Percentiles rank a stretch among this genome's conserved stretches.
phyloP scores from a whole-genome alignment of 2,888 invertebrate genomes.

The Anoplius nigerrimus region DNA sequence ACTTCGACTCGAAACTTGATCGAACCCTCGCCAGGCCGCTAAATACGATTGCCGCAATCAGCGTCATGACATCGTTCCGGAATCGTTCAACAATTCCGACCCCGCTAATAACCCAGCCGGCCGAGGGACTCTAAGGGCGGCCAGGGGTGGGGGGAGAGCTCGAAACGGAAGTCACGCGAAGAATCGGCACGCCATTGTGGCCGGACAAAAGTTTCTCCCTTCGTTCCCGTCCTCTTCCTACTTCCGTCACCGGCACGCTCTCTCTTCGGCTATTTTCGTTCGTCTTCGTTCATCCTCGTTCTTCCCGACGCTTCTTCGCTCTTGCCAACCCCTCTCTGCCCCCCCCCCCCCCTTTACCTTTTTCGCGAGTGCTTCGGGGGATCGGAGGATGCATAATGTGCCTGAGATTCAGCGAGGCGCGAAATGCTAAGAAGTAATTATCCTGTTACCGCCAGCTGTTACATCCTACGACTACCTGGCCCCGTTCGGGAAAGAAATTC shows the following conservation, averaged over 20 bases:
- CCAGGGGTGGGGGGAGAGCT: neutral
- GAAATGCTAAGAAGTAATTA: slow-evolving; percentile 60
- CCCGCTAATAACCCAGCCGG: neutral
- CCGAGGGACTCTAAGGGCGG: no score
- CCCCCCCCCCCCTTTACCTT: neutral
- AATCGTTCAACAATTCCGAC: no score
- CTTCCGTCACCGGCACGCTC: neutral
- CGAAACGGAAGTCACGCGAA: neutral
- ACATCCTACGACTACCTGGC: slow-evolving; percentile 40
- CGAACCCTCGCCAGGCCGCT: no score
- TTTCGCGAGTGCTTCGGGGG: slow-evolving; percentile 36
- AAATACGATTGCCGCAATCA: no score
- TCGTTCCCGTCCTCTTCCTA: neutral
- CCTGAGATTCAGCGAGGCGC: slow-evolving; percentile 51
- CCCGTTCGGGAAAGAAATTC: slow-evolving; percentile 34
- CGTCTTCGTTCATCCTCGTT: neutral
- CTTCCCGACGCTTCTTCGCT: neutral
- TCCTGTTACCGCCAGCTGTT: slow-evolving; percentile 55
- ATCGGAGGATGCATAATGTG: slow-evolving; percentile 42
- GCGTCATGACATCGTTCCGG: no score
- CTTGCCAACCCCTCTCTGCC: neutral
- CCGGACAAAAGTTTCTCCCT: slow-evolving; percentile 8
- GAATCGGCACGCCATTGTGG: slow-evolving; percentile 1
- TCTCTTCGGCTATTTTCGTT: neutral
- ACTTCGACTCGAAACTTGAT: no score